Percentiles rank a stretch among this genome's conserved stretches.
These are phyloP conservation scores for Apodemia hepburni DNA, from an alignment of 2,888 invertebrate species.

Conservation along the genomic window DNA sequence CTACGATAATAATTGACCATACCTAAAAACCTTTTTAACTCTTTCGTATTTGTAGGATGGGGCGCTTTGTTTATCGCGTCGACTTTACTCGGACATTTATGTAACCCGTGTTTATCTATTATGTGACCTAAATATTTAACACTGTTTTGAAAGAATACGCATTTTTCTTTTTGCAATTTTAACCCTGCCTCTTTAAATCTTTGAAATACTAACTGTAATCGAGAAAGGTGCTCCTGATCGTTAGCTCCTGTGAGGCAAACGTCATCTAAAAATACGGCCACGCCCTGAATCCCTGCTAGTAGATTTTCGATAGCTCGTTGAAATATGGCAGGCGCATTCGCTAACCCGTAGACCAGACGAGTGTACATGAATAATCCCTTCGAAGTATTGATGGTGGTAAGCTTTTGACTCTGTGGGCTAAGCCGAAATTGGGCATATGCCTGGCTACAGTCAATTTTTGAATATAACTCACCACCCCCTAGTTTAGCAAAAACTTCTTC, in stretches of 20 bases:
- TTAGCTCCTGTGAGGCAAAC: no score
- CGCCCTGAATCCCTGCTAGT: no score
- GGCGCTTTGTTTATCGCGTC: constrained; percentile 33
- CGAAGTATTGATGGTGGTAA: constrained; percentile 27
- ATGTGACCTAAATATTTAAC: constrained; percentile 32
- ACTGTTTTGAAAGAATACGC: constrained; percentile 25
- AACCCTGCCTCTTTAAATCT: constrained; percentile 28
- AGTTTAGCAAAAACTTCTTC: constrained; percentile 31
- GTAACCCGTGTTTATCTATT: constrained; percentile 30
- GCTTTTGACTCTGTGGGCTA: constrained; percentile 17
- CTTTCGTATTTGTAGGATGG: constrained; percentile 28
- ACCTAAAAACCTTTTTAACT: constrained; percentile 35
- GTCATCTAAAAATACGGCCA: no score
- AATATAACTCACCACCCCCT: constrained; percentile 26
- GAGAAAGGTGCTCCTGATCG: no score
- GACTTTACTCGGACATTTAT: constrained; percentile 31
- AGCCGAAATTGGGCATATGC: constrained; percentile 28
- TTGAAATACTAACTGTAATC: constrained; percentile 24
- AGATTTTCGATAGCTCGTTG: neutral
- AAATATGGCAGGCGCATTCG: constrained; percentile 28
- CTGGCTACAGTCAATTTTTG: constrained; percentile 26
- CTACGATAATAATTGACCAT: constrained; percentile 37
- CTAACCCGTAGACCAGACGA: constrained; percentile 23
- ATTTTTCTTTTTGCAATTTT: constrained; percentile 26
- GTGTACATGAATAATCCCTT: constrained; percentile 23